These are phyloP conservation scores for Lethenteron reissneri DNA, from an alignment of 2,113 vertebrate species.

Conservation along the genomic window DNA sequence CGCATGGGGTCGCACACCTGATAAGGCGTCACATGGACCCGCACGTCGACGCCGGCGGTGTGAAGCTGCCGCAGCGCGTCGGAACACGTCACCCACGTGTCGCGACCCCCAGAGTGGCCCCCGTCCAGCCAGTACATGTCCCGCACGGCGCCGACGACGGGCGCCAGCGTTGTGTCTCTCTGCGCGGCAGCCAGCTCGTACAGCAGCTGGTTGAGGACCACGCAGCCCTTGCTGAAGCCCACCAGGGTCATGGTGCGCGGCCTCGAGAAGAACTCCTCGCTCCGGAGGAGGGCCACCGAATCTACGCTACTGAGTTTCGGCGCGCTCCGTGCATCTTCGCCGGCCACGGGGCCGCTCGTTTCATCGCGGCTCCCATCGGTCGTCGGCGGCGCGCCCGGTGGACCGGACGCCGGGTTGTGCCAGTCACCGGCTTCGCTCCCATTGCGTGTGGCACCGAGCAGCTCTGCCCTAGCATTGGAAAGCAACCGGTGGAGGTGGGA, in stretches of 20 bases:
- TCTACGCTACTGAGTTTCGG: too few relatives aligned
- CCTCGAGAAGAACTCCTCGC: conserved; percentile 1
- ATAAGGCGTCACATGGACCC: conserved; percentile 76
- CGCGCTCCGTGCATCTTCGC: neutral
- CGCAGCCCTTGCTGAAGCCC: conserved; percentile 95
- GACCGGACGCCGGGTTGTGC: too few relatives aligned
- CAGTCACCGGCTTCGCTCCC: neutral
- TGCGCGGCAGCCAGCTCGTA: conserved; percentile 53
- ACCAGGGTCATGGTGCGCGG: conserved; percentile 41
- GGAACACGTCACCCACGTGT: conserved; percentile 72
- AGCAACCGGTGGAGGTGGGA: conserved; percentile 56
- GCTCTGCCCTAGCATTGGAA: conserved; percentile 24
- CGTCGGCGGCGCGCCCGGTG: neutral
- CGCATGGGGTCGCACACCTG: conserved; percentile 76
- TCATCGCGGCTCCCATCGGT: neutral
- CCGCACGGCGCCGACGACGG: conserved; percentile 39
- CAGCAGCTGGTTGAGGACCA: conserved; percentile 84
- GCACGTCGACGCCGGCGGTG: conserved; percentile 39
- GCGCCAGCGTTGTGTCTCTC: conserved; percentile 32
- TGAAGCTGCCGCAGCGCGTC: conserved; percentile 44
- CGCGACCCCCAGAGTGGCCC: conserved; percentile 71
- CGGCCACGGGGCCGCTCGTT: neutral
- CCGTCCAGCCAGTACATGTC: conserved; percentile 89
- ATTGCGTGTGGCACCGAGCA: neutral
- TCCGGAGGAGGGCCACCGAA: neutral